phyloP scores from a whole-genome alignment of 2,888 invertebrate species.

The Ochropleura leucogaster region DNA sequence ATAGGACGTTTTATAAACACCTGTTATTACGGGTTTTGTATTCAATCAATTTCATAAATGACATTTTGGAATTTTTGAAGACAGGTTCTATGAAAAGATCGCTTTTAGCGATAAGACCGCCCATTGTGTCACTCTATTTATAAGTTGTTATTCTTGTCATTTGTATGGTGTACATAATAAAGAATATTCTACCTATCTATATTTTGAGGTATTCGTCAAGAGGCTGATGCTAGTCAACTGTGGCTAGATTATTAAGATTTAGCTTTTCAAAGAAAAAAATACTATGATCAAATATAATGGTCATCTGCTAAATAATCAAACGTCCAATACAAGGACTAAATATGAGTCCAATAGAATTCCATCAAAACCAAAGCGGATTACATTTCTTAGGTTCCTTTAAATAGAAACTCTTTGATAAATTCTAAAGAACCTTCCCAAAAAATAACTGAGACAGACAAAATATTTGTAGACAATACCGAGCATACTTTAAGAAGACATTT shows the following conservation, averaged over 20 bases:
- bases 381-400: conserved; percentile 1
- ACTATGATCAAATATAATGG: neutral
- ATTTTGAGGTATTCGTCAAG: neutral
- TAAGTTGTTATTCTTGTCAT: no score
- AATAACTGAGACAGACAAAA: neutral
- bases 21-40: no score
- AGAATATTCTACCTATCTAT: no score
- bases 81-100: no score
- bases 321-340: conserved; percentile 1
- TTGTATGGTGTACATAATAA: no score
- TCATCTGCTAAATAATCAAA: neutral
- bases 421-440: conserved; percentile 6
- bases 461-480: conserved; percentile 10
- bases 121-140: no score
- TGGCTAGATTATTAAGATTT: neutral
- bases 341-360: neutral
- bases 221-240: neutral
- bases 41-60: neutral
- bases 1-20: no score
- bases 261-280: neutral
- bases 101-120: no score
- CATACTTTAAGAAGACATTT: neutral
- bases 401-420: conserved; percentile 28
- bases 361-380: conserved; percentile 34
- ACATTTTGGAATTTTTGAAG: neutral